Evolutionary conservation across 2,888 invertebrate species (phyloP), one percentile per base, ranked within the genome.

Genomic region (Leucophora obtusa): DNA sequence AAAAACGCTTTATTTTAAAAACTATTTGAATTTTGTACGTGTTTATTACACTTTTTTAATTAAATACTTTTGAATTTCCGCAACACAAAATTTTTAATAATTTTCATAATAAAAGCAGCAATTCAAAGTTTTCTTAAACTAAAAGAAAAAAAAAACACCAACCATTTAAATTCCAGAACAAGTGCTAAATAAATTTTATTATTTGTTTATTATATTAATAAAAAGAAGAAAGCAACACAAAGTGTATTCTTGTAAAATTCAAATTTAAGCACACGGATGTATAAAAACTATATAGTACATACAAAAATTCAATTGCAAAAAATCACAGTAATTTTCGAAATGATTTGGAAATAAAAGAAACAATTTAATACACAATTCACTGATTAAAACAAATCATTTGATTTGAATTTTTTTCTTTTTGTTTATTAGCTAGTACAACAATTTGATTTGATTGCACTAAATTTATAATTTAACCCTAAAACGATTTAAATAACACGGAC

Each of bases 141-240:
- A n/a, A n/a, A n/a, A n/a, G n/a, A n/a, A n/a, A n/a, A n/a, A n/a
- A n/a, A n/a, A n/a, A n/a, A n/a, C n/a, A n/a, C 43, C 21, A 43
- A 66, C 38, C 33, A 73, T 81, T n/a, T 66, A 81, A 81, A 81
- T 76, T 72, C 72, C 76, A 72, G 56, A 71, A 62, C 68, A 77
- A 65, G 69, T 81, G 77, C 50, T 63, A 54, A 65, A 76, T 18
- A 73, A 72, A 77, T 77, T 14, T 79, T 28, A 58, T 51, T 76
- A 65, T 69, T 76, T 69, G 72, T 65, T 73, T 80, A 72, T 76
- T 80, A 58, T 54, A 59, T 56, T 62, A 63, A 59, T 66, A 17
- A 62, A 73, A 60, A 54, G 4, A n/a, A 33, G 0, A 28, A 62
- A 70, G 21, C 17, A 33, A 14, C 21, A 33, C 50, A 28, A 53